These are phyloP conservation scores for Nipponia nippon DNA, from an alignment of 2,113 vertebrate genomes.

Conservation along the genomic window DNA sequence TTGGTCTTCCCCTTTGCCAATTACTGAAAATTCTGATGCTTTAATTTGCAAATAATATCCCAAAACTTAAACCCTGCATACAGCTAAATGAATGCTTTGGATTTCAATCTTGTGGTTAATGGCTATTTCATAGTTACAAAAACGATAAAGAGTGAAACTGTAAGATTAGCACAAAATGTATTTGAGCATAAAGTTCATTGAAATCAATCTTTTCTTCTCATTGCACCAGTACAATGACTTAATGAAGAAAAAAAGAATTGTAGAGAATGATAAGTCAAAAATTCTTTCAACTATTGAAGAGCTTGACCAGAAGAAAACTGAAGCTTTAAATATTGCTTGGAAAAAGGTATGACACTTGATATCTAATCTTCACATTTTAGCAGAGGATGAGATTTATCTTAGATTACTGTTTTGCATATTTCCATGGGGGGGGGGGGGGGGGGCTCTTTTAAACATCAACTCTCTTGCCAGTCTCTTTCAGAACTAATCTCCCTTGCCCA, in stretches of 20 bases:
- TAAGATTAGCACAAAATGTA: not conserved
- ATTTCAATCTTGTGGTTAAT: not conserved
- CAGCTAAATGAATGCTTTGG: not conserved
- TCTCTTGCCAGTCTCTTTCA: too few relatives aligned
- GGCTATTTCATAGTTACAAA: not conserved
- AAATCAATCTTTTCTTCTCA: not conserved
- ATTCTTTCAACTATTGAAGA: slow-evolving; percentile 89
- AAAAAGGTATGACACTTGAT: slow-evolving; percentile 82
- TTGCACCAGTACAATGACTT: slow-evolving; percentile 88
- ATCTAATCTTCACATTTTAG: not conserved
- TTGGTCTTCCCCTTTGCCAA: not conserved
- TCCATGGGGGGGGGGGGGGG: not conserved
- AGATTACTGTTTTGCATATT: not conserved
- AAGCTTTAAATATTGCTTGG: slow-evolving; percentile 89
- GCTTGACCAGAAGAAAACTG: slow-evolving; percentile 91
- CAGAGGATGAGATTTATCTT: not conserved
- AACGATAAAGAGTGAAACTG: not conserved
- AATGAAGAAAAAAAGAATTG: slow-evolving; percentile 91
- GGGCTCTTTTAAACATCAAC: too few relatives aligned
- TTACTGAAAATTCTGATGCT: not conserved
- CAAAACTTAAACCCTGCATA: not conserved
- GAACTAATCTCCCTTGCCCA: not conserved
- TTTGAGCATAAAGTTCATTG: not conserved
- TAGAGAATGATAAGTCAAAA: slow-evolving; percentile 92
- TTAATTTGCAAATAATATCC: not conserved